Evolutionary conservation across 2,888 invertebrate genomes (phyloP).

Genomic region (Ptychoptera albimana): DNA sequence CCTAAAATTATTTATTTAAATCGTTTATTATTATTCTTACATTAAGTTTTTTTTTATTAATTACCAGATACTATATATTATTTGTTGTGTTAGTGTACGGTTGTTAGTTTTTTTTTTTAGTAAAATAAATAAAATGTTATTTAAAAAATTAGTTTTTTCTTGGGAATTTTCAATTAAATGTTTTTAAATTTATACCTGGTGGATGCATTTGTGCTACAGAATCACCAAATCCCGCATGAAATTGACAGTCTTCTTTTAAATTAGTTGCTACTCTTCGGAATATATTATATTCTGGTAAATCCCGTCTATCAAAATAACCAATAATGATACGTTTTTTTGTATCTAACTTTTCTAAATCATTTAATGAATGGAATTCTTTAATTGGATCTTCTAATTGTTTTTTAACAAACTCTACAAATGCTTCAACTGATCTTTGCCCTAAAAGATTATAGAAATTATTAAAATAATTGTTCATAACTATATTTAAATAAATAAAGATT

Average conservation of each 20-base stretch:
- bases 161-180: background rate
- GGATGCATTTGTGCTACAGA: slow-evolving; percentile 73
- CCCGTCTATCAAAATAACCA: slow-evolving; percentile 71
- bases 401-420: slow-evolving; percentile 74
- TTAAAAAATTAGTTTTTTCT: too few species aligned
- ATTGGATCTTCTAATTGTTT: slow-evolving; percentile 81
- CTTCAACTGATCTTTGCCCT: slow-evolving; percentile 66
- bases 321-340: slow-evolving; percentile 74
- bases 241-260: slow-evolving; percentile 89
- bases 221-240: slow-evolving; percentile 81
- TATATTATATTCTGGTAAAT: slow-evolving; percentile 63
- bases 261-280: slow-evolving; percentile 71
- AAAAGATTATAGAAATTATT: slow-evolving; percentile 22
- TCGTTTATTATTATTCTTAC: background rate
- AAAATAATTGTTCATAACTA: background rate
- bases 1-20: slow-evolving; percentile 35
- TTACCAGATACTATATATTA: background rate
- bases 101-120: too few species aligned
- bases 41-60: background rate
- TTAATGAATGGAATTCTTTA: slow-evolving; percentile 54
- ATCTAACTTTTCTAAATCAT: slow-evolving; percentile 58
- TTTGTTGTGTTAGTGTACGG: too few species aligned
- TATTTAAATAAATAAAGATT: slow-evolving; percentile 20
- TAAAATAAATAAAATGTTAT: too few species aligned
- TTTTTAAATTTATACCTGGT: slow-evolving; percentile 37